Base-by-base conservation (phyloP, 2,888 invertebrate genomes). In the Dryocosmus kuriphilus region DNA sequence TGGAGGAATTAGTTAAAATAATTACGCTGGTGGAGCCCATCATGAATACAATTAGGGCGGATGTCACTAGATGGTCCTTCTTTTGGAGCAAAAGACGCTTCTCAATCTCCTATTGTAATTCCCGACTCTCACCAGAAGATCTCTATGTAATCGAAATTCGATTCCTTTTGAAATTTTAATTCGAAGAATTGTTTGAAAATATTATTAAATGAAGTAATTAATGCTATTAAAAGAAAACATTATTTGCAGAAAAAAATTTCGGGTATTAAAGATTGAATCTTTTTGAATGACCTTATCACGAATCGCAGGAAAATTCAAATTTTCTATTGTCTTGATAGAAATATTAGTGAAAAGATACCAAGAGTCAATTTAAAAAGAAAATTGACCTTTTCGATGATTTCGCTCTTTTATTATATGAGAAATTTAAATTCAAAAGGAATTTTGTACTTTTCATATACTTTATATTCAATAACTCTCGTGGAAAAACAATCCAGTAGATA, bases 1-100 rank as follows among this genome's bases (percentile, higher is more conserved):
- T 67, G 14, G 38, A 38, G 38, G 65, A 65, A 35, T 65, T 65
- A 65, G 65, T 24, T 65, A 27, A 67, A 27, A 67, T 67, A 41
- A 67, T 67, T 46, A 67, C 65, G 22, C 16, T 38, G 65, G 14
- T 65, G 65, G 38, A n/a, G 19, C 24, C 24, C 41, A 65, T 65
- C 24, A 65, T 65, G 67, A 67, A 46, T 41, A 67, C 22, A 67
- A 65, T 67, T 46, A 67, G 24, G 67, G 41, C 9, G n/a, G 16
- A 67, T 38, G 67, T 46, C 67, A 67, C 46, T 27, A 8, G 41
- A 41, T 46, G 41, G 24, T 67, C 38, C 19, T 61, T 32, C 30
- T 67, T 67, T 24, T 27, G 41, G 6, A 51, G 9, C n/a, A 51
- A n/a, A 51, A 9, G 38, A 41, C 46, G 19, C 46, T 67, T 67